Evolutionary conservation across 2,113 vertebrate species (phyloP).

Genomic region (Lagopus leucura): DNA sequence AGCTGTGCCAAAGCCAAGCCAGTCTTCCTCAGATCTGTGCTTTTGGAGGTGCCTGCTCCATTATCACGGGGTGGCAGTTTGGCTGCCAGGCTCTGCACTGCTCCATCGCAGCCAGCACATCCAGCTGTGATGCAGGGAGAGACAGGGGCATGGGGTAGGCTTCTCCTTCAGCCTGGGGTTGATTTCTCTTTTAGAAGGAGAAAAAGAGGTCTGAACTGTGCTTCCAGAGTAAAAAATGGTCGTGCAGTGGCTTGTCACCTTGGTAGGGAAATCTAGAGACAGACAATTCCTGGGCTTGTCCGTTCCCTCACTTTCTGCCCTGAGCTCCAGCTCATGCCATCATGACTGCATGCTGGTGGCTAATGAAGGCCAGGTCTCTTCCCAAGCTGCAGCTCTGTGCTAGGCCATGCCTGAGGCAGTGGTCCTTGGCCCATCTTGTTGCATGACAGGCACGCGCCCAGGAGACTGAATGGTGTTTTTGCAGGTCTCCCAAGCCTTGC

Average conservation of each 20-base stretch:
- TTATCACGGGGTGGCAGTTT: background rate
- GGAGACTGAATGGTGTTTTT: background rate
- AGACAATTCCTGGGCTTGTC: background rate
- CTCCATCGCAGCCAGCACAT: background rate
- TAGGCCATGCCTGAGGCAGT: rapidly evolving
- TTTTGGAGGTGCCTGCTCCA: background rate
- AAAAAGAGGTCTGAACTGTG: background rate
- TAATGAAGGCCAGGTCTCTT: background rate
- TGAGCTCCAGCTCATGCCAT: rapidly evolving
- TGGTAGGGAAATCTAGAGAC: background rate
- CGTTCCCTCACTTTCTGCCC: background rate
- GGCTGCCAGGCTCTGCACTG: background rate
- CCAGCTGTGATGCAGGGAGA: background rate
- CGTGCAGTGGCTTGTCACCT: background rate
- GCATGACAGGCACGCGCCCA: rapidly evolving
- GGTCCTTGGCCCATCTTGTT: rapidly evolving
- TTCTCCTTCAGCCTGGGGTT: background rate
- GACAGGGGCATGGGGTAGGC: rapidly evolving
- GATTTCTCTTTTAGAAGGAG: background rate
- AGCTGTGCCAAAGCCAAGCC: rapidly evolving
- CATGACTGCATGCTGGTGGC: background rate
- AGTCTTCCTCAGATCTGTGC: background rate
- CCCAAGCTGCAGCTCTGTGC: rapidly evolving
- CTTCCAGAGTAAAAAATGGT: background rate
- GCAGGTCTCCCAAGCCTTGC: background rate